Percentiles rank a stretch among this genome's conserved stretches.
Conservation (phyloP, 1,140 invertebrate species). For the Phocides pigmalion region DNA sequence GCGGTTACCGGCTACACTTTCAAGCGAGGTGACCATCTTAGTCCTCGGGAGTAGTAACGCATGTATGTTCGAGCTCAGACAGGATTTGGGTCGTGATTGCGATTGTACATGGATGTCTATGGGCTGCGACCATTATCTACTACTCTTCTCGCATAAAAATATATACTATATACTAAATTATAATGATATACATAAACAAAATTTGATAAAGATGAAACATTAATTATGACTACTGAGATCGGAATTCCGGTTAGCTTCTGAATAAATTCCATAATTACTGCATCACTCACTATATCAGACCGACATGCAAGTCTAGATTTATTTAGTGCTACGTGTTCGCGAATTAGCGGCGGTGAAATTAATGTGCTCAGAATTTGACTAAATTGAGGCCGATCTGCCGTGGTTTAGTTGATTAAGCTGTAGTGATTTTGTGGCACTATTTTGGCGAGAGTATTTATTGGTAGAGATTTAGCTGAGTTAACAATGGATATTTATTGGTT, state of each 20-base stretch:
- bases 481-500: slow-evolving; percentile 4
- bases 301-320: slow-evolving; percentile 22
- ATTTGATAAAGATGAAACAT: background rate
- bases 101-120: no score
- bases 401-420: slow-evolving; percentile 29
- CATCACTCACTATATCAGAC: background rate
- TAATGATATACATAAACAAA: no score
- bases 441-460: slow-evolving; percentile 21
- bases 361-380: slow-evolving; percentile 33
- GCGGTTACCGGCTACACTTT: no score
- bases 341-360: slow-evolving; percentile 30
- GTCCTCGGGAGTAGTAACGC: no score
- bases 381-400: slow-evolving; percentile 28
- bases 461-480: slow-evolving; percentile 14
- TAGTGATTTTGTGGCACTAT: slow-evolving; percentile 28
- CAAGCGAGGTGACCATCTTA: no score
- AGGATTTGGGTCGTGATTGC: no score
- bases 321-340: slow-evolving; percentile 28
- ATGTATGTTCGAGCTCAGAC: no score
- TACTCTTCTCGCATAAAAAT: no score
- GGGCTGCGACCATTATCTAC: no score
- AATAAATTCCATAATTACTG: slow-evolving; percentile 1
- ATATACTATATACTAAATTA: no score
- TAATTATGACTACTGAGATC: background rate
- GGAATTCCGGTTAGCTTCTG: background rate